A percentile compares a stretch with the other conserved stretches of the same genome.
phyloP scores from a whole-genome alignment of 1,140 invertebrate genomes.

The Tyrophagus putrescentiae region DNA sequence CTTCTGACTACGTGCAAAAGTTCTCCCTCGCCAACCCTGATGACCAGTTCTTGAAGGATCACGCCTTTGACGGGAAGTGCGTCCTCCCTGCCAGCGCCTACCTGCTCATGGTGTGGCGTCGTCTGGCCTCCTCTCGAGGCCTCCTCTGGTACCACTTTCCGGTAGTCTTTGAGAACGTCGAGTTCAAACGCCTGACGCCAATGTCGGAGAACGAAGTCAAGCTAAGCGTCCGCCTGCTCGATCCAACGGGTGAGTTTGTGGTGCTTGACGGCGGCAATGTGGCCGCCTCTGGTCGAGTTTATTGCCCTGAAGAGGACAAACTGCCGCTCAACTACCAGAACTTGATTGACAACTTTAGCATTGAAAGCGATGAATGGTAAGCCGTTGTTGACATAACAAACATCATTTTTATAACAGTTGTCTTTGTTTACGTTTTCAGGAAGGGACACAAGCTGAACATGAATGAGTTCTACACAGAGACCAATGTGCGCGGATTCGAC shows the following conservation, averaged over 20 bases:
- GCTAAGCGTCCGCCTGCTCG: slow-evolving; percentile 9
- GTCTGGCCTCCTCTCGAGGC: slow-evolving; percentile 47
- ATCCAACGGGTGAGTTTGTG: slow-evolving; percentile 21
- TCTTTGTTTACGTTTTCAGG: not conserved
- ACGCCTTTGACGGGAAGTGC: slow-evolving; percentile 79
- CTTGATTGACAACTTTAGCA: slow-evolving; percentile 20
- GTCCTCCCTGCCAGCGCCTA: slow-evolving; percentile 91
- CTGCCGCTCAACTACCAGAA: slow-evolving; percentile 16
- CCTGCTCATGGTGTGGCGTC: slow-evolving; percentile 76
- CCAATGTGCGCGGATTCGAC: slow-evolving; percentile 42
- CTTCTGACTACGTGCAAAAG: slow-evolving; percentile 57
- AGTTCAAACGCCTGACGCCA: slow-evolving; percentile 41
- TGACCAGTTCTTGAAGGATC: slow-evolving; percentile 63
- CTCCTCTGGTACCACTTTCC: slow-evolving; percentile 32
- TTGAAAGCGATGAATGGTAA: slow-evolving; percentile 8
- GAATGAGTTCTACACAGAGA: slow-evolving; percentile 42
- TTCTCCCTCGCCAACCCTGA: slow-evolving; percentile 47
- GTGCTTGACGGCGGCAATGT: slow-evolving; percentile 17
- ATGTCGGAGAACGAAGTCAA: slow-evolving; percentile 34
- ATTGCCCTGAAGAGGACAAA: slow-evolving; percentile 43
- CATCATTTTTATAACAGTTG: not conserved
- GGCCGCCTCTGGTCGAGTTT: slow-evolving; percentile 56
- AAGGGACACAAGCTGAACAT: slow-evolving; percentile 40
- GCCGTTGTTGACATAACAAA: not conserved
- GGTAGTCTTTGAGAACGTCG: slow-evolving; percentile 39